These are phyloP conservation scores for Ranitomeya variabilis DNA, from an alignment of 2,113 vertebrate genomes.

Conservation along the genomic window DNA sequence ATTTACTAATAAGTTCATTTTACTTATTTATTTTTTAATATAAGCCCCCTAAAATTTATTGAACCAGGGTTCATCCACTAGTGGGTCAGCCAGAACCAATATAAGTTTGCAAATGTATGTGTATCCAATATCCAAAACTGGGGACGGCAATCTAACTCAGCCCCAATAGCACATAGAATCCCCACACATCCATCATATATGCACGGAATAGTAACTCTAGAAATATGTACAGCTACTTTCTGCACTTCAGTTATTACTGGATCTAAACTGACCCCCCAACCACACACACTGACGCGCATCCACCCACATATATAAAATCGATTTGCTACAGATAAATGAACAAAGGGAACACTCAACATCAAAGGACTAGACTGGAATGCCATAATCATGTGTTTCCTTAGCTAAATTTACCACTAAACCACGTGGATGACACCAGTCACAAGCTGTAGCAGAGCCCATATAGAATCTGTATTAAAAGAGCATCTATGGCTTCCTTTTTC, in stretches of 20 bases:
- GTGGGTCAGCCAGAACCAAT: no score
- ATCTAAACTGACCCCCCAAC: not conserved
- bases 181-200: not conserved
- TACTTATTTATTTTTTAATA: no score
- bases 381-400: not conserved
- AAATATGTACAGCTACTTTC: not conserved
- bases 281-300: not conserved
- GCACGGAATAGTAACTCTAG: not conserved
- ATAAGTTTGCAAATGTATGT: not conserved
- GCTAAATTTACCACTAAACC: conserved; percentile 21
- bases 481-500: not conserved
- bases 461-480: not conserved
- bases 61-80: no score
- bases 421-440: conserved; percentile 14
- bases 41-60: no score
- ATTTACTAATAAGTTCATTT: no score
- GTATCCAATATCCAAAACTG: not conserved
- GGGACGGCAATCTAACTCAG: not conserved
- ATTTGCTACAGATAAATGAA: conserved; percentile 24
- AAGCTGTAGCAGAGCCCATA: not conserved
- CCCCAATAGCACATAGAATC: not conserved
- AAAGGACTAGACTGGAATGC: conserved; percentile 11
- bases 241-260: not conserved
- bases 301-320: conserved; percentile 4
- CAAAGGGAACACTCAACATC: conserved; percentile 27